Evolutionary conservation across 2,797 vertebrate species (phyloP).

Genomic region (Dipus sagitta): DNA sequence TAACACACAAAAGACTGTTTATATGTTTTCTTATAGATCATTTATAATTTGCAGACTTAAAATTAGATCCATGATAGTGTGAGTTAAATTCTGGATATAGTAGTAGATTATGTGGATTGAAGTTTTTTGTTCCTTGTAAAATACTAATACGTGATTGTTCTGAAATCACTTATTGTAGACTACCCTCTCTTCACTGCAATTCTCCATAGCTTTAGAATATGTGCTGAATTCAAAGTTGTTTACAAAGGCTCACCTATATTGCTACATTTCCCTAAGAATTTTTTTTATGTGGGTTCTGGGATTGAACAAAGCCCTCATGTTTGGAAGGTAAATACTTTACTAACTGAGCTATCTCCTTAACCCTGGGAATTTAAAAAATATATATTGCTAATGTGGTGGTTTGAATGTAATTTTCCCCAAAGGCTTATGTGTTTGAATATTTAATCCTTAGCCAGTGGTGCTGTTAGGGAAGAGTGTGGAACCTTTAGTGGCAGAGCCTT

Average conservation of each 20-base stretch:
- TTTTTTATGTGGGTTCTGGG: not conserved
- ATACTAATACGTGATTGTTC: not conserved
- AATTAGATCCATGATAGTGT: not conserved
- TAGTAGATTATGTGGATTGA: not conserved
- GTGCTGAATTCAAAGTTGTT: constrained; percentile 5
- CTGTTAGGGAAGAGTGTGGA: no score
- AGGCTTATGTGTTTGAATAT: no score
- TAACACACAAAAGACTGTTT: not conserved
- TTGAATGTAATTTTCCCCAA: no score
- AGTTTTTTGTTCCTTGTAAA: not conserved
- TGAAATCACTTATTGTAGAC: not conserved
- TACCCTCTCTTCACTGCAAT: not conserved
- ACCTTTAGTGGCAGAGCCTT: no score
- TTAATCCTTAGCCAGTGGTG: no score
- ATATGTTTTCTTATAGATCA: constrained; percentile 25
- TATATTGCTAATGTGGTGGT: no score
- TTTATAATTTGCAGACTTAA: constrained; percentile 18
- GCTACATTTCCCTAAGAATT: not conserved
- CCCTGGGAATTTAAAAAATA: no score
- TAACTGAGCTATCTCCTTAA: no score
- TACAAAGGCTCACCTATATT: not conserved
- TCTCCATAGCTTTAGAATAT: not conserved
- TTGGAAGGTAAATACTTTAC: no score
- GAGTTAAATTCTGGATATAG: not conserved
- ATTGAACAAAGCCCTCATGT: no score